Evolutionary conservation across 1,140 invertebrate species (phyloP), one percentile per base, ranked within the genome.

Genomic region (Hestina assimilis): DNA sequence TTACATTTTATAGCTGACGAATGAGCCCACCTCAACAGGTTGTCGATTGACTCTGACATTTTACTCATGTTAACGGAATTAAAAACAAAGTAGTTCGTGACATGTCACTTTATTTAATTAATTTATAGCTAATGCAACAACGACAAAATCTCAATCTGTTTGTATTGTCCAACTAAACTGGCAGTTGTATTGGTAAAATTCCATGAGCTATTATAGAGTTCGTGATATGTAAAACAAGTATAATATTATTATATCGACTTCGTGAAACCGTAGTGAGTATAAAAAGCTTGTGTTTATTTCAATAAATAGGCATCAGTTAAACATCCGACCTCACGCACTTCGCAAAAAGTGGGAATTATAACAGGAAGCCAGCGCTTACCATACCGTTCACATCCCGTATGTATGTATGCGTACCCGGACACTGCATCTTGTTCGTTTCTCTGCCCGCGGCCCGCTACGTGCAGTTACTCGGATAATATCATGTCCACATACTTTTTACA

Each of bases 291-390:
- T 62, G 46, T 60, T 45, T 55, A 61, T 58, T 61, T 35, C 46
- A 20, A 61, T 45, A 45, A 54, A 56, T 59, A 50, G 41, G 29
- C 53, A 70, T 72, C 66, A 61, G 63, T 65, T 63, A 69, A 63
- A 65, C 63, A 69, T 66, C 60, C 75, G 64, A 71, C 71, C 69
- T 73, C 69, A 73, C 62, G 59, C 63, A 58, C 54, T 66, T 57
- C 59, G 72, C 69, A 84, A 82, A 80, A 81, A 83, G 60, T 69
- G 59, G 66, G 63, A 69, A 75, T 79, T 66, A 73, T 73, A 79
- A 71, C 79, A 84, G 81, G 81, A 84, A 81, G 75, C 64, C 58
- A 59, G 40, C 24, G 62, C 63, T 63, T 20, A 59, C 69, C 75
- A 70, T 76, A 76, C 71, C 71, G 75, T 70, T 80, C 66, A 67